These are phyloP conservation scores for Leucozona laternaria DNA, from an alignment of 2,888 invertebrate species.

Conservation along the genomic window DNA sequence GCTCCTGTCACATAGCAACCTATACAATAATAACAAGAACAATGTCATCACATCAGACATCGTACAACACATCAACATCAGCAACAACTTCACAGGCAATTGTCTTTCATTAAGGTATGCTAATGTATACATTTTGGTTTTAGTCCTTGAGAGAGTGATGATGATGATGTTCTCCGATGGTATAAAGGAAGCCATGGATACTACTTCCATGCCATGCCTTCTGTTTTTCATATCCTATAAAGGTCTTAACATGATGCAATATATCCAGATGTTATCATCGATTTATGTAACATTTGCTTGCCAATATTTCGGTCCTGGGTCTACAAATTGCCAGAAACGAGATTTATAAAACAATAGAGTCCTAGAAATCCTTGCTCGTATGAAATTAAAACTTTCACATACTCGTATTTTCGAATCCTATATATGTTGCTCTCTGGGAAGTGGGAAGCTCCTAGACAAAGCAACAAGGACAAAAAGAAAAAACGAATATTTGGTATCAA, in stretches of 20 bases:
- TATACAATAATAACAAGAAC: slow-evolving; percentile 26
- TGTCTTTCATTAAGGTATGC: slow-evolving; percentile 70
- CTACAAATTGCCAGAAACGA: slow-evolving; percentile 42
- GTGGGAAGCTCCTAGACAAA: background rate
- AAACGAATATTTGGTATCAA: slow-evolving; percentile 4
- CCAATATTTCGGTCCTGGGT: slow-evolving; percentile 33
- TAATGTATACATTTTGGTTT: slow-evolving; percentile 50
- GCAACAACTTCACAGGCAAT: slow-evolving; percentile 68
- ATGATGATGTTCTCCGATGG: slow-evolving; percentile 14
- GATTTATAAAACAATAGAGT: slow-evolving; percentile 54
- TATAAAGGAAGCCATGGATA: slow-evolving; percentile 49
- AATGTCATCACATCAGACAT: slow-evolving; percentile 44
- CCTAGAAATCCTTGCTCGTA: background rate
- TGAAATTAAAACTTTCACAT: slow-evolving; percentile 19
- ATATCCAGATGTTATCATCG: slow-evolving; percentile 70
- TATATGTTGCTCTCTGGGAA: background rate
- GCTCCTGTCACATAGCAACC: slow-evolving; percentile 44
- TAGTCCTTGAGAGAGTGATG: slow-evolving; percentile 54
- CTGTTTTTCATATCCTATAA: slow-evolving; percentile 55
- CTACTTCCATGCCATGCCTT: slow-evolving; percentile 28
- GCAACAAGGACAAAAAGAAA: background rate
- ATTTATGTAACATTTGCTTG: slow-evolving; percentile 66
- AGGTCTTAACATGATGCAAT: slow-evolving; percentile 66
- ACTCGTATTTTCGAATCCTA: background rate
- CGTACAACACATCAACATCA: slow-evolving; percentile 38